phyloP scores from a whole-genome alignment of 2,113 vertebrate genomes.

The Corvus cornix region DNA sequence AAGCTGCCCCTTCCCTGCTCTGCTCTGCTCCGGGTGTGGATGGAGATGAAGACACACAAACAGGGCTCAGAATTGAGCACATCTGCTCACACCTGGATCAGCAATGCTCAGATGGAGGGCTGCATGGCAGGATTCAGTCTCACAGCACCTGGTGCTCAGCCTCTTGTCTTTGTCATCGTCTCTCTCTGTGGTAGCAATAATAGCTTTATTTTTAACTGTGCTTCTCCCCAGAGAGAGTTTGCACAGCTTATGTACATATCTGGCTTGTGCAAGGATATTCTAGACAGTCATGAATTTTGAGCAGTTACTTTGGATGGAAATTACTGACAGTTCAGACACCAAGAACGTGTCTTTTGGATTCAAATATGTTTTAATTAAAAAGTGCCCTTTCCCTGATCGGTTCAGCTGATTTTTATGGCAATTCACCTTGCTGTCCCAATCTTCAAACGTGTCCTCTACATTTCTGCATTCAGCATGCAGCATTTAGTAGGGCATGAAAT shows the following conservation, averaged over 20 bases:
- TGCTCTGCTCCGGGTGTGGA: neutral
- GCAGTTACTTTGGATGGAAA: conserved; percentile 28
- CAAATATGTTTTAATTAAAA: neutral
- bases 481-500: neutral
- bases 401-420: neutral
- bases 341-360: neutral
- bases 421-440: neutral
- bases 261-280: neutral
- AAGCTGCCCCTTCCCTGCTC: neutral
- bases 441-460: neutral
- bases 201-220: conserved; percentile 41
- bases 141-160: neutral
- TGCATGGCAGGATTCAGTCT: neutral
- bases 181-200: neutral
- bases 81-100: neutral
- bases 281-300: conserved; percentile 30
- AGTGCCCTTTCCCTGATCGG: neutral
- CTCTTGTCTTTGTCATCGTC: neutral
- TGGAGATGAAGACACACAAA: neutral
- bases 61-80: neutral
- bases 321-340: neutral
- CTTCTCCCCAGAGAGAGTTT: conserved; percentile 9
- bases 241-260: neutral
- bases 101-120: neutral
- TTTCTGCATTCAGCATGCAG: neutral